These are phyloP conservation scores for Cebidichthys violaceus DNA, from an alignment of 2,113 vertebrate genomes.

Conservation along the genomic window DNA sequence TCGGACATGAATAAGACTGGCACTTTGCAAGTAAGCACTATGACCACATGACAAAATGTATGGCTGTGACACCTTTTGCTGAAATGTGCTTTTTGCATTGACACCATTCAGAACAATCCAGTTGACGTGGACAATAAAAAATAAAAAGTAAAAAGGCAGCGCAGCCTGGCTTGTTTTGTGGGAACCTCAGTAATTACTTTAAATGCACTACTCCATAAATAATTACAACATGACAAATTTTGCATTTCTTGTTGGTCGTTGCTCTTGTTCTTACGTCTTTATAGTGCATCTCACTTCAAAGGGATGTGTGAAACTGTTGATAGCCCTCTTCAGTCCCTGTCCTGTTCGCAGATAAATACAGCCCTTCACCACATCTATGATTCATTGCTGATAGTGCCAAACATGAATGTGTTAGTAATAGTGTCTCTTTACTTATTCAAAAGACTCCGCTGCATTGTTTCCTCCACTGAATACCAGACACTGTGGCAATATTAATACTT, in stretches of 20 bases:
- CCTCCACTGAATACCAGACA: conserved; percentile 26
- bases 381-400: conserved; percentile 63
- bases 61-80: conserved; percentile 73
- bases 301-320: conserved; percentile 58
- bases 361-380: conserved; percentile 64
- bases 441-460: conserved; percentile 48
- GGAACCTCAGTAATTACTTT: conserved; percentile 50
- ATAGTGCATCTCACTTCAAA: conserved; percentile 45
- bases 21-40: conserved; percentile 79
- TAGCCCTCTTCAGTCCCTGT: conserved; percentile 50
- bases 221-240: conserved; percentile 32
- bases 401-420: conserved; percentile 64
- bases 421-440: conserved; percentile 68
- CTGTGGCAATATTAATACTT: conserved; percentile 3
- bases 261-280: conserved; percentile 34
- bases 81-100: conserved; percentile 64
- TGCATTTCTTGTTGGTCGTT: conserved; percentile 25
- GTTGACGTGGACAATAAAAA: conserved; percentile 40
- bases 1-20: conserved; percentile 77
- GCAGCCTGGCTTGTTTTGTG: conserved; percentile 31
- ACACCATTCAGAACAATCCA: conserved; percentile 47
- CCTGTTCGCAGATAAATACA: conserved; percentile 61
- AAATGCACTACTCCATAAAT: conserved; percentile 54
- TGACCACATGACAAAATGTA: conserved; percentile 57
- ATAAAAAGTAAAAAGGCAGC: conserved; percentile 12